phyloP scores from a whole-genome alignment of 2,113 vertebrate genomes.

The Himantopus leucocephalus region DNA sequence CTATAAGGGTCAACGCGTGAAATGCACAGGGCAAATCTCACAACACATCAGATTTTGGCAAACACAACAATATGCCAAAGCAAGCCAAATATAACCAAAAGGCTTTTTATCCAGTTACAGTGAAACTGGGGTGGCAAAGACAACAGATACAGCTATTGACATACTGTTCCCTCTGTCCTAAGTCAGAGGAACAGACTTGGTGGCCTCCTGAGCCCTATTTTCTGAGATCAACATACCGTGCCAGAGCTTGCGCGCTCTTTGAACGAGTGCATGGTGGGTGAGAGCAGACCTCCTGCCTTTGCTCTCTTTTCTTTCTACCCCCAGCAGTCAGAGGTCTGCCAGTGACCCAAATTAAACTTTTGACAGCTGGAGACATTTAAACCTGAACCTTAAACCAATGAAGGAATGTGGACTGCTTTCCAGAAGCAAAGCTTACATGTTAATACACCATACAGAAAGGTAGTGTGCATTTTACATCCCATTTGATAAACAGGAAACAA shows the following conservation, averaged over 20 bases:
- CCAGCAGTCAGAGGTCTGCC: neutral
- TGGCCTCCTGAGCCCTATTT: neutral
- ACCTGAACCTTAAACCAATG: neutral
- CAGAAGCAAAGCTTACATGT: neutral
- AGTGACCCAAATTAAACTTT: neutral
- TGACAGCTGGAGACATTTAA: neutral
- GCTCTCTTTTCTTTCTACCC: neutral
- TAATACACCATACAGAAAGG: neutral
- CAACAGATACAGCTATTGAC: rapidly evolving
- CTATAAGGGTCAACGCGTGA: rapidly evolving
- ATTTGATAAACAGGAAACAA: slow-evolving; percentile 12
- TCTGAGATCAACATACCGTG: neutral
- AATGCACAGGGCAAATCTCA: neutral
- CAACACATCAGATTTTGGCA: neutral
- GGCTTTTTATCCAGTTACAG: neutral
- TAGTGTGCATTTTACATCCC: neutral
- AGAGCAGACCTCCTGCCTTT: neutral
- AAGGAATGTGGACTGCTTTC: neutral
- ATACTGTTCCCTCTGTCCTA: neutral
- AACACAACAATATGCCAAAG: neutral
- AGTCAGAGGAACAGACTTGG: neutral
- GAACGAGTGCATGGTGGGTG: neutral
- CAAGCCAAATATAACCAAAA: neutral
- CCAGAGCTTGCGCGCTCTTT: neutral
- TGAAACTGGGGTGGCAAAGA: neutral